phyloP scores from a whole-genome alignment of 2,797 vertebrate species.

The Schizopygopsis malacanthus region DNA sequence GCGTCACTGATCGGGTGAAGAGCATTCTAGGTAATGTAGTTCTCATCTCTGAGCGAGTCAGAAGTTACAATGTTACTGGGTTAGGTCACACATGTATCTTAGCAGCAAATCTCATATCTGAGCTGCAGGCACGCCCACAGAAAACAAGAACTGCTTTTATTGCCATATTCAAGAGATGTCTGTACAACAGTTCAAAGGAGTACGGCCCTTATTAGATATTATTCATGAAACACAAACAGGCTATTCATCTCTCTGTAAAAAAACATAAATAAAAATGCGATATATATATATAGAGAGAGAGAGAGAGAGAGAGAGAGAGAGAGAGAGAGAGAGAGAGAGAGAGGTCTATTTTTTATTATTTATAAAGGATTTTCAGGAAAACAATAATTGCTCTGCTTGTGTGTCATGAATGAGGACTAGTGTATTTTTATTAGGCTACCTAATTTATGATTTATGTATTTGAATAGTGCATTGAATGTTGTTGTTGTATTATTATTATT shows the following conservation, averaged over 20 bases:
- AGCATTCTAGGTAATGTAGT: constrained; percentile 62
- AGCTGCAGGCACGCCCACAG: not conserved
- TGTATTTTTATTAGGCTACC: not conserved
- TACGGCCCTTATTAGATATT: not conserved
- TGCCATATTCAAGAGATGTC: not conserved
- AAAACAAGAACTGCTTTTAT: not conserved
- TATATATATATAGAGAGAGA: not conserved
- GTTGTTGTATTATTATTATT: not conserved
- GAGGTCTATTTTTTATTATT: not conserved
- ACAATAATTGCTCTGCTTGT: not conserved
- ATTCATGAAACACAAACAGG: not conserved
- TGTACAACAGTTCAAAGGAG: not conserved
- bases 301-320: no score
- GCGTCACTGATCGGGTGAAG: constrained; percentile 45
- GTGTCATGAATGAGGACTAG: not conserved
- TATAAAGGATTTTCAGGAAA: not conserved
- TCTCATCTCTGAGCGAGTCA: not conserved
- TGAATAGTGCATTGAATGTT: not conserved
- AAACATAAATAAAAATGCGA: not conserved
- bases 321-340: no score
- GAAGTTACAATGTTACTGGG: not conserved
- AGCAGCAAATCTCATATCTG: constrained; percentile 11
- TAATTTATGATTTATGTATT: not conserved
- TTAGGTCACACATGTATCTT: not conserved
- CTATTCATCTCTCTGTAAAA: not conserved